Evolutionary conservation across 2,797 vertebrate species (phyloP).

Genomic region (Todus mexicanus): DNA sequence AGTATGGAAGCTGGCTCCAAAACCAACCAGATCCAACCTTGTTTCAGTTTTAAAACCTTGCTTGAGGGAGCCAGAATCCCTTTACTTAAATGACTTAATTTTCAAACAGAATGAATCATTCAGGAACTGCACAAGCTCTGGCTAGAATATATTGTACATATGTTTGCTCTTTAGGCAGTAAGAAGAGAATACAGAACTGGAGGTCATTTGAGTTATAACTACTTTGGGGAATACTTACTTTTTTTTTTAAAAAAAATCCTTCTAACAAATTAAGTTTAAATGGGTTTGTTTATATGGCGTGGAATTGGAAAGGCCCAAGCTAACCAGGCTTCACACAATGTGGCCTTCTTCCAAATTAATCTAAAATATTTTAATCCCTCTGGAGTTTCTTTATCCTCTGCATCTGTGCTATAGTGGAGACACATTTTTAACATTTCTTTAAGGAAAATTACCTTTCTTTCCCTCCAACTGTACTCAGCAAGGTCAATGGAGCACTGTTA

Average conservation of each 20-base stretch:
- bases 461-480: slow-evolving; percentile 34
- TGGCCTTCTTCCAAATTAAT: slow-evolving; percentile 66
- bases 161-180: slow-evolving; percentile 46
- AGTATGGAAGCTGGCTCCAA: background rate
- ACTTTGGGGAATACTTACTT: slow-evolving; percentile 20
- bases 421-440: slow-evolving; percentile 68
- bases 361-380: slow-evolving; percentile 66
- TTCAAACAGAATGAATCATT: slow-evolving; percentile 41
- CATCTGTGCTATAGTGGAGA: slow-evolving; percentile 61
- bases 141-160: slow-evolving; percentile 8
- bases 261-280: slow-evolving; percentile 50
- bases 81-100: slow-evolving; percentile 41
- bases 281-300: slow-evolving; percentile 46
- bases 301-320: slow-evolving; percentile 46
- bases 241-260: background rate
- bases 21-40: background rate
- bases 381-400: slow-evolving; percentile 67
- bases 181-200: slow-evolving; percentile 47
- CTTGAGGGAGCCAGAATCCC: background rate
- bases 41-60: slow-evolving; percentile 22
- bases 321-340: slow-evolving; percentile 50
- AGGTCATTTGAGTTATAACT: slow-evolving; percentile 60
- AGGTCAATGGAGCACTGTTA: slow-evolving; percentile 63
- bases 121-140: background rate
- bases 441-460: slow-evolving; percentile 61